Evolutionary conservation across 1,140 invertebrate species (phyloP), one percentile per base, ranked within the genome.

Genomic region (Drosophila truncata): DNA sequence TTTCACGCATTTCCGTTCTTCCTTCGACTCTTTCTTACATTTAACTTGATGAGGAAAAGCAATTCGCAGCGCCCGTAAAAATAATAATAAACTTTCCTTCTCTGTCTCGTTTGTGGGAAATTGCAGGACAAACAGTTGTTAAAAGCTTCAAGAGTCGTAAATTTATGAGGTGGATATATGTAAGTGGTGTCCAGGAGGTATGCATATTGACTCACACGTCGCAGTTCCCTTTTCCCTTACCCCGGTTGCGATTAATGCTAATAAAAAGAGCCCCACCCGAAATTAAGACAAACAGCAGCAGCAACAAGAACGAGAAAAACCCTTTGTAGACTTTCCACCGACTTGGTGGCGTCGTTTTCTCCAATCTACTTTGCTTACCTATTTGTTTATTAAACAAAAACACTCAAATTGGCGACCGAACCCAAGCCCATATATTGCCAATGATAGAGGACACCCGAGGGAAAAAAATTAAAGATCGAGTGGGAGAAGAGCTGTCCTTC

Each of bases 351-450:
- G 82, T 87, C 61, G 62, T 66, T 76, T 76, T 75, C 67, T 67
- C 63, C 50, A 39, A 79, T 77, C 74, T 62, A 86, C 84, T 85
- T 63, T 61, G 55, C 69, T 71, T 77, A 81, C 72, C 66, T 85
- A 80, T 85, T 87, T 86, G 82, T 86, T 86, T 87, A 86, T 79
- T 87, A 76, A 86, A 87, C 65, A 86, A 87, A 86, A 86, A 79
- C 82, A 86, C 79, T 82, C 23, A 87, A 86, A 82, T 82, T 87
- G 63, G 70, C 63, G 47, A 63, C 57, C 65, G 44, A 37, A 39
- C 80, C 59, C 83, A 87, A 80, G 82, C 78, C 82, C 82, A 72
- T 72, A 72, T 73, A 72, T 42, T 60, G 66, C 16, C 46, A 25
- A 37, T 27, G 29, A 23, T 47, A 9, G 25, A 50, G 46, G 7